Base-by-base conservation (phyloP, 2,113 vertebrate species). In the Nyctibius bracteatus region DNA sequence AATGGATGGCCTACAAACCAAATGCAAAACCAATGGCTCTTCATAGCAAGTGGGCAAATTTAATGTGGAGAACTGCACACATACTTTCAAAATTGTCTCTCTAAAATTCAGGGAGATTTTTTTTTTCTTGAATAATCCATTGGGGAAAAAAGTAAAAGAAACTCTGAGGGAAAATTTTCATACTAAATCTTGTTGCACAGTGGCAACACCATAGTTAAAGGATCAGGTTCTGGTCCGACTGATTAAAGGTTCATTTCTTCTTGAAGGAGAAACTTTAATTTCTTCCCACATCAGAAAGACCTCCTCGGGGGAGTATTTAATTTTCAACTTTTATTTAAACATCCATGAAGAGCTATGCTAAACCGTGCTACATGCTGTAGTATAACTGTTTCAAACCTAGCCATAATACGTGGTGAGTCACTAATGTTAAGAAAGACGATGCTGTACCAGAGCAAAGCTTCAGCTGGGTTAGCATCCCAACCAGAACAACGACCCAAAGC, bases 191-290 rank as follows among this genome's bases (percentile, higher is more conserved):
- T 12, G 12, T 9, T 58, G 47, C 30, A 61, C 23, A 49, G 73
- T 33, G 71, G 27, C 49, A 73, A 61, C 1, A 37, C 12, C 0
- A 0, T 2, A 43, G 77, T 44, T 68, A 63, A 67, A 81, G 61
- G 52, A 62, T n/a, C 28, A 31, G 30, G 28, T 31, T 86, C n/a
- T 72, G 44, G 5, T n/a, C 54, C 57, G 63, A 31, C 30, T 66
- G 71, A 49, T 49, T 57, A 62, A 86, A 93, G 23, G 43, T 30
- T 89, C 21, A 10, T 52, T 94, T 39, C 55, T 89, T 52, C 41
- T 77, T 25, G 19, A 62, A 27, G 37, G 37, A 90, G 66, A 94
- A 67, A 71, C 17, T 74, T 57, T 14, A 41, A 85, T 82, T 73
- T 37, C 86, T 74, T 44, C 33, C 37, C 63, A 72, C 58, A 81